Base-by-base conservation (phyloP, 2,888 invertebrate genomes). In the Caenorhabditis japonica region DNA sequence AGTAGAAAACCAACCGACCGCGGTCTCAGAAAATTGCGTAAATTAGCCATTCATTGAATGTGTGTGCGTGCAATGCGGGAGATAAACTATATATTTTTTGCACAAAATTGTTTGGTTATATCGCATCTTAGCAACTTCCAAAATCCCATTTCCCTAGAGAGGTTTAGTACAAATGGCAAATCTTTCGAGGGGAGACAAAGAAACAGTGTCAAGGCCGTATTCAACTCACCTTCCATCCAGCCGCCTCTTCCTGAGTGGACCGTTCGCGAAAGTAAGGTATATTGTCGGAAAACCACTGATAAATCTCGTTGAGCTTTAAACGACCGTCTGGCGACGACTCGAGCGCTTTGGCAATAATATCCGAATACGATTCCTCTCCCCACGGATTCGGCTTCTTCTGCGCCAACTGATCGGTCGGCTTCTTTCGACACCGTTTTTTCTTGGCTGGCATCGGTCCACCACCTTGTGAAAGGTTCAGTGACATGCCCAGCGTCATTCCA, bases 271-370 rank as follows among this genome's bases (percentile, higher is more conserved):
- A 99, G 90, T 97, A 99, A 86, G 95, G 93, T 88, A 99, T 95
- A 90, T 97, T 97, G 90, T 95, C 95, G 76, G 97, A 96, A 95
- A 99, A 97, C 97, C 97, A 99, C 90, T 97, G 97, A 91, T 99
- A 99, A 88, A 99, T 97, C 90, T 99, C 97, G 77, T 96, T 95
- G 84, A 99, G 91, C 10, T 97, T 99, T 79, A 99, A 91, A 68
- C 97, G 91, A 89, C 95, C 95, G 87, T 97, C 97, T 47, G 93
- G 93, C 56, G 96, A 93, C 72, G 94, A 94, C 86, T 94, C 94
- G 89, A 99, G 96, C 85, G 99, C 97, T 89, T 96, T 95, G 19
- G 97, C 97, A 87, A 99, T 99, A 88, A 99, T 92, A 91, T 99
- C 97, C 85, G 97, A 97, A 89, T 99, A 99, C 84, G 95, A 94